Evolutionary conservation across 2,888 invertebrate genomes (phyloP).

Genomic region (Microdon myrmicae): DNA sequence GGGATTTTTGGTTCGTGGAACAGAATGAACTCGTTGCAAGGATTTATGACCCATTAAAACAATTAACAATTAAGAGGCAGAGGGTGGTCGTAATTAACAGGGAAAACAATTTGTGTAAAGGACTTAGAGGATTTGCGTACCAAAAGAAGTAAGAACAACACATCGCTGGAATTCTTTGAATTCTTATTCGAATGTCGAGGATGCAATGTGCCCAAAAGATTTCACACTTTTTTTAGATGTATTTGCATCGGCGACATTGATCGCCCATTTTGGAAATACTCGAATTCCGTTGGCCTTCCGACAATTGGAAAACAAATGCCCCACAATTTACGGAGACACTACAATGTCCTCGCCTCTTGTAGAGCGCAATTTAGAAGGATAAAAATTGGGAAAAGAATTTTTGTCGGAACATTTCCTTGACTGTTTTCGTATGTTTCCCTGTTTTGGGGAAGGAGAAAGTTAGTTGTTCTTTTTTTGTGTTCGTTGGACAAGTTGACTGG

Average conservation of each 20-base stretch:
- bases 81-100: constrained; percentile 42
- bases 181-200: constrained; percentile 31
- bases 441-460: background rate
- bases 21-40: constrained; percentile 35
- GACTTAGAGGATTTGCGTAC: constrained; percentile 28
- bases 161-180: constrained; percentile 39
- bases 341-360: background rate
- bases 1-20: constrained; percentile 22
- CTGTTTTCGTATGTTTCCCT: constrained; percentile 32
- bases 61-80: constrained; percentile 47
- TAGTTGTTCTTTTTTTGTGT: constrained; percentile 1
- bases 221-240: constrained; percentile 1
- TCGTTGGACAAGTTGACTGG: constrained; percentile 10
- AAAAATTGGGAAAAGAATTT: constrained; percentile 26
- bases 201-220: constrained; percentile 12
- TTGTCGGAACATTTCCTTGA: constrained; percentile 38
- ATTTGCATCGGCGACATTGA: constrained; percentile 40
- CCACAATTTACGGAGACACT: constrained; percentile 24
- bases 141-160: constrained; percentile 26
- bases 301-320: constrained; percentile 19
- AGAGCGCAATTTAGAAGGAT: too few species aligned
- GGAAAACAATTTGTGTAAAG: constrained; percentile 31
- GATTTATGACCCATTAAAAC: constrained; percentile 49
- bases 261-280: constrained; percentile 45
- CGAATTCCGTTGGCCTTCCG: constrained; percentile 19